Evolutionary conservation across 2,797 vertebrate species (phyloP), one percentile per base, ranked within the genome.

Genomic region (Dermochelys coriacea): DNA sequence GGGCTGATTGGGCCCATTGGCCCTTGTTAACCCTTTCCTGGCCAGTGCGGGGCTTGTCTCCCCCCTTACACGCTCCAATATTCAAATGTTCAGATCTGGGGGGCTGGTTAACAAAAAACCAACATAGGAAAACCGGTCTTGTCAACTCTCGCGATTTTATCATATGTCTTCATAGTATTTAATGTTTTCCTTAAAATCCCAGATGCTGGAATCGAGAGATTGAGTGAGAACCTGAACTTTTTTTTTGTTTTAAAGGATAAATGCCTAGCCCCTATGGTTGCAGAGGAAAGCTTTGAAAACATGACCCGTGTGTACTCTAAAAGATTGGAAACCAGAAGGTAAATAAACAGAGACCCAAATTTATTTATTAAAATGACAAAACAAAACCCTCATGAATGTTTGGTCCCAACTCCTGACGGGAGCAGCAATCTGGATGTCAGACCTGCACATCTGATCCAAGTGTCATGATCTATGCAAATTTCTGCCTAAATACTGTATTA

Each of bases 271-370:
- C 90, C 95, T 82, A 59, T 88, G 77, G 91, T 94, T 96, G 85
- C 64, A 88, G 80, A 94, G 80, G 61, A 96, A 95, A 91, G 82
- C 95, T 94, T 68, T 96, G 93, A 95, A 96, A 96, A 92, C 91
- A 94, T 87, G 90, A 93, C 90, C 90, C 93, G 88, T 94, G 84
- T 89, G 90, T 74, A 80, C 88, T 96, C 3, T 1, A 93, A 82
- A 82, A 86, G 74, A 57, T 94, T 74, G 47, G 88, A 87, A 93
- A 47, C 41, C 11, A 45, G 23, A 75, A n/a, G 23, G 12, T 27
- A 47, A 75, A 75, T 47, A 75, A 75, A 47, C 21, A 5, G 23
- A 75, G 3, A 4, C 41, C 41, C 23, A 45, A 47, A 45, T 47
- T 4, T 47, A 75, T 75, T 41, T 47, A 47, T 75, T 68, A 68